phyloP scores from a whole-genome alignment of 1,140 invertebrate genomes.

The Atta colombica region DNA sequence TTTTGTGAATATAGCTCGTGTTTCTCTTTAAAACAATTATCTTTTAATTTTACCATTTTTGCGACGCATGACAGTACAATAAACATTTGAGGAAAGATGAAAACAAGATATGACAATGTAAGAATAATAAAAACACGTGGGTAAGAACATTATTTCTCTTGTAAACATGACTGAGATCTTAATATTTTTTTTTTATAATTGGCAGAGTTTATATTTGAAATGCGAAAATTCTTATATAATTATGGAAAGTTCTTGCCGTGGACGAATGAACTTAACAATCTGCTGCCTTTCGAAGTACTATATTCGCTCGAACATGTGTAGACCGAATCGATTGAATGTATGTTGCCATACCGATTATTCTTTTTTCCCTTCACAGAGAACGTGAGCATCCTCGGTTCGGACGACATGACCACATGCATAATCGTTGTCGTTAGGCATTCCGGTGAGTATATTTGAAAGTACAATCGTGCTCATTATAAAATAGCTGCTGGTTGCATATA shows the following conservation, averaged over 20 bases:
- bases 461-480: conserved; percentile 48
- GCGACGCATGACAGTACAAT: neutral
- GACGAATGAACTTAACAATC: conserved; percentile 3
- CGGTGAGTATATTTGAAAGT: conserved; percentile 88
- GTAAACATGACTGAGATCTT: neutral
- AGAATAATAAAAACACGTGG: neutral
- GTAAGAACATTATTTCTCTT: neutral
- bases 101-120: neutral
- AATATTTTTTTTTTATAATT: neutral
- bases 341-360: conserved; percentile 7
- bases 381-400: conserved; percentile 95
- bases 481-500: conserved; percentile 27
- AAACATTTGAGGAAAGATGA: neutral
- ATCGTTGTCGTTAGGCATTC: conserved; percentile 96
- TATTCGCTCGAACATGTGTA: neutral
- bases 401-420: conserved; percentile 97
- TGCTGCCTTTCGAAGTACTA: neutral
- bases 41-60: neutral
- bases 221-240: conserved; percentile 5
- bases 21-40: neutral
- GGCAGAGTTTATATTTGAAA: neutral
- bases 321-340: too few species aligned
- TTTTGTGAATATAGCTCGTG: neutral
- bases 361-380: conserved; percentile 89
- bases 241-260: neutral